Base-by-base conservation (phyloP, 2,113 vertebrate genomes). In the Silurus glanis region DNA sequence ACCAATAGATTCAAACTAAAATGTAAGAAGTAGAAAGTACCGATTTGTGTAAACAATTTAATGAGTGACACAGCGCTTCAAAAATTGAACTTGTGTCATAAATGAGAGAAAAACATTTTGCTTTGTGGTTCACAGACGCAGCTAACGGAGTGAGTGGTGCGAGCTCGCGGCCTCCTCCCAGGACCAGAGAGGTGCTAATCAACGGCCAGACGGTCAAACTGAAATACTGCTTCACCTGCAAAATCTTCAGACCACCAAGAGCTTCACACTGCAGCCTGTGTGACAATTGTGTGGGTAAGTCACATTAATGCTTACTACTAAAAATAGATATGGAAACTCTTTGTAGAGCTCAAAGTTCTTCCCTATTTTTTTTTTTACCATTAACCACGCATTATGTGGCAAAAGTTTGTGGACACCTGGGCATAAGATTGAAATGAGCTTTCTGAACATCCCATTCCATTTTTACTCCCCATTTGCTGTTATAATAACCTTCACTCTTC, bases 211-310 rank as follows among this genome's bases (percentile, higher is more conserved):
- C 96, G 17, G 97, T 98, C 89, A 97, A 97, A 94, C 94, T 98
- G 84, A 98, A 98, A 89, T 98, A 97, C 86, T 98, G 97, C 94
- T 98, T 98, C 93, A 98, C 97, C 94, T 98, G 97, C 94, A 98
- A 97, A 92, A 97, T 98, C 92, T 98, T 98, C 94, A 94, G 97
- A 83, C 97, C 97, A 51, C 97, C 97, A 61, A 96, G 97, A 89
- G 95, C 97, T 85, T 98, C 97, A 64, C 97, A 98, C 92, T 98
- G 97, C 92, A 98, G 97, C 95, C 96, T 98, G 91, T 98, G 97
- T 88, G 97, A 98, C 96, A 98, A 98, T 96, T 98, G 97, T 92
- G 97, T 98, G 89, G 97, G 97, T 98, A 90, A 96, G 96, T 94
- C 17, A n/a, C 64, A 25, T 28, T 5, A 49, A 9, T 49, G 69